These are phyloP conservation scores for Festucalex cinctus DNA, from an alignment of 2,113 vertebrate species.

Conservation along the genomic window DNA sequence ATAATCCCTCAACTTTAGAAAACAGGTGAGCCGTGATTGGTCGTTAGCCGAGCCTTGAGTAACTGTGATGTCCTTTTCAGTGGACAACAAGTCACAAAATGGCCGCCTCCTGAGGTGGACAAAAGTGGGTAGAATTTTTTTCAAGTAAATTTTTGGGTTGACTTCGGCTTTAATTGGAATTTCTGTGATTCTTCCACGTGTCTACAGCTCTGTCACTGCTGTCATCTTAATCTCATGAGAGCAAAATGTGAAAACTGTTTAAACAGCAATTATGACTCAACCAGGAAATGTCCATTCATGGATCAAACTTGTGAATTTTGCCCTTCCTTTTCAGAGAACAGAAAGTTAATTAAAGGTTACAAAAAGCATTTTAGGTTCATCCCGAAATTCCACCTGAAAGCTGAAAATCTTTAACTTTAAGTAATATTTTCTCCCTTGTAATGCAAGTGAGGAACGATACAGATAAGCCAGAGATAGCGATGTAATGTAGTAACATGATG, in stretches of 20 bases:
- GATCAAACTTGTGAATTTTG: neutral
- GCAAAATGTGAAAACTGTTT: neutral
- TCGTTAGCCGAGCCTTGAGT: no score
- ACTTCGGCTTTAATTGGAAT: no score
- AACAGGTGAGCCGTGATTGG: no score
- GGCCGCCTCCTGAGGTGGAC: no score
- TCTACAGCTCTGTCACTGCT: neutral
- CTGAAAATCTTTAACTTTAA: neutral
- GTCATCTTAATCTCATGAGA: neutral
- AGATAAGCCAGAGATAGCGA: neutral
- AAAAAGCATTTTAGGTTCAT: neutral
- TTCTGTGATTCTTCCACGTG: neutral
- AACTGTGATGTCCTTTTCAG: no score
- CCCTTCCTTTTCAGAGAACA: neutral
- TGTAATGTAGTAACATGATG: conserved; percentile 9
- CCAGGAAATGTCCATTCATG: neutral
- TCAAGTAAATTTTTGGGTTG: no score
- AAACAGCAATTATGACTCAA: neutral
- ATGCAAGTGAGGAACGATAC: neutral
- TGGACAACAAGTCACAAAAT: no score
- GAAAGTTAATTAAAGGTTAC: no score
- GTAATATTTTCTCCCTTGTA: neutral
- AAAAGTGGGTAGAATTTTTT: no score
- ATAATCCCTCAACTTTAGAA: no score
- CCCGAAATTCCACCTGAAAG: neutral